A percentile compares a stretch with the other conserved stretches of the same genome.
Conservation (phyloP, 2,797 vertebrate species). For the Danio aesculapii region DNA sequence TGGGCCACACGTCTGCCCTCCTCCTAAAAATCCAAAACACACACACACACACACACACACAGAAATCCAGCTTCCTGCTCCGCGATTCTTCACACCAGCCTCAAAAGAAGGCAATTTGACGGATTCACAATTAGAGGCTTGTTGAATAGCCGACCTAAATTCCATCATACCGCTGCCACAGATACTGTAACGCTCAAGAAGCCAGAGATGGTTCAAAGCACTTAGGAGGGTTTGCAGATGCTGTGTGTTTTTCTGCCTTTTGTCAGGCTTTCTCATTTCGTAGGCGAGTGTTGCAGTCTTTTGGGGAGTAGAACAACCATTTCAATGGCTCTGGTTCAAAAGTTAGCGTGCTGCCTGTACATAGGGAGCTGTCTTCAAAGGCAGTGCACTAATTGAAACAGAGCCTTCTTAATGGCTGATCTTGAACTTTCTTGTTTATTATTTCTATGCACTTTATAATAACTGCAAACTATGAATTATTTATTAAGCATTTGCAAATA, state of each 20-base stretch:
- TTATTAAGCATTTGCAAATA: no score
- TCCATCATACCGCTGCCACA: conserved; percentile 49
- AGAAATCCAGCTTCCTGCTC: conserved; percentile 33
- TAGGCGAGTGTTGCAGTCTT: neutral
- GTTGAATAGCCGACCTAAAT: conserved; percentile 57
- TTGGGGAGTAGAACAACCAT: neutral
- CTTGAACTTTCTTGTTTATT: neutral
- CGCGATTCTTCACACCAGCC: conserved; percentile 28
- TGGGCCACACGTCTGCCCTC: conserved; percentile 30
- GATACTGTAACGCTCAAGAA: conserved; percentile 43
- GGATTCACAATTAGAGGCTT: conserved; percentile 58
- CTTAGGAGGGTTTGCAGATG: conserved; percentile 28
- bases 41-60: neutral
- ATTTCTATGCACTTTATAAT: no score
- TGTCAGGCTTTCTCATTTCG: conserved; percentile 20
- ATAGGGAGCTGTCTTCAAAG: conserved; percentile 1
- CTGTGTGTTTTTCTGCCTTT: conserved; percentile 8
- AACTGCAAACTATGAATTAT: no score
- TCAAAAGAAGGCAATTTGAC: conserved; percentile 55
- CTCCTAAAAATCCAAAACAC: conserved; percentile 2
- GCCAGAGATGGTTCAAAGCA: conserved; percentile 28
- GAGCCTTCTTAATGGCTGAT: neutral
- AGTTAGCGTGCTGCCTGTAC: neutral
- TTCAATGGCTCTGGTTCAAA: conserved; percentile 24
- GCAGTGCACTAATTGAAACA: neutral